Conservation (phyloP, 2,888 invertebrate genomes). For the Buathra laborator region DNA sequence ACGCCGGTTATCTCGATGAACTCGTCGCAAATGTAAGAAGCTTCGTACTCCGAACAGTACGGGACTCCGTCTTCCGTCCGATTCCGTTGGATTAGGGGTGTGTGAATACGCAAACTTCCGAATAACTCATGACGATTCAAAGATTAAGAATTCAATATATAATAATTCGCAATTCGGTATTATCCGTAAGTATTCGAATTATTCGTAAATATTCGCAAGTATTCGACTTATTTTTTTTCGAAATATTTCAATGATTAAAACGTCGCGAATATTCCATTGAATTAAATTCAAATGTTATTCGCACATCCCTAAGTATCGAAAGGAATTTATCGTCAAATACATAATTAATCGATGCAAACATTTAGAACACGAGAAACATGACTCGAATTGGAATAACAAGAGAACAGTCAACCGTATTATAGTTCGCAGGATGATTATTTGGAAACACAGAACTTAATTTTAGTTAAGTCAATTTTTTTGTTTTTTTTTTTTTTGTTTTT, state of each 20-base stretch:
- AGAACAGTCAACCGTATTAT: slow-evolving; percentile 43
- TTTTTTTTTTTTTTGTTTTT: neutral
- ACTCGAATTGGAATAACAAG: slow-evolving; percentile 51
- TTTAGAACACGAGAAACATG: slow-evolving; percentile 40
- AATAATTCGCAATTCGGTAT: too few species aligned
- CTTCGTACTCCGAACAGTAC: neutral
- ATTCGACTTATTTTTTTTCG: too few species aligned
- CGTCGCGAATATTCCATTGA: neutral
- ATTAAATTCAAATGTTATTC: neutral
- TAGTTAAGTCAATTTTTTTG: slow-evolving; percentile 4
- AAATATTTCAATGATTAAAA: neutral
- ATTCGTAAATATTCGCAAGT: too few species aligned
- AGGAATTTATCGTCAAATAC: slow-evolving; percentile 36
- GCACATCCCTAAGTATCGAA: slow-evolving; percentile 18
- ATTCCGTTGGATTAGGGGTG: too few species aligned
- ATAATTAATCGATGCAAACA: slow-evolving; percentile 32
- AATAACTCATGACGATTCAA: too few species aligned
- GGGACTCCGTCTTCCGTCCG: too few species aligned
- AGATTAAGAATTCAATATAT: too few species aligned
- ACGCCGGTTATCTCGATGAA: neutral
- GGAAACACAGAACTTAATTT: slow-evolving; percentile 49
- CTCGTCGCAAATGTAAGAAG: neutral
- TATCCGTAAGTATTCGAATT: too few species aligned
- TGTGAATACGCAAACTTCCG: too few species aligned
- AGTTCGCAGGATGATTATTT: slow-evolving; percentile 54